Percentiles rank a stretch among this genome's conserved stretches.
Evolutionary conservation across 2,113 vertebrate genomes (phyloP).

Genomic region (Physeter macrocephalus): DNA sequence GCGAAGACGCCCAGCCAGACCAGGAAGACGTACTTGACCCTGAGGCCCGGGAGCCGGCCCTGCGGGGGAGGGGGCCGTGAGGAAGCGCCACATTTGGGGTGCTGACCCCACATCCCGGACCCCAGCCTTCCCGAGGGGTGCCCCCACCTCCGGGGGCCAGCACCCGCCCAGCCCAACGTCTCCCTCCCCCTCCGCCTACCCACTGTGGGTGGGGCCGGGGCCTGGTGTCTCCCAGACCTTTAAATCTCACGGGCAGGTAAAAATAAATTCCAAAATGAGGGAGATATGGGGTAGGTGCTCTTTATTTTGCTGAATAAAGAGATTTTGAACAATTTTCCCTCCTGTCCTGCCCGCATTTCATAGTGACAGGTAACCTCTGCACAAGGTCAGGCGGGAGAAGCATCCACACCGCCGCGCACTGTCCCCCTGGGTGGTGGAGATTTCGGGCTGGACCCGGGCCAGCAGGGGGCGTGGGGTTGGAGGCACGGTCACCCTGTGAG

Average conservation of each 20-base stretch:
- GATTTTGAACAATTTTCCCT: background rate
- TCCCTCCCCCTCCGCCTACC: background rate
- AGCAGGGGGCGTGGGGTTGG: rapidly evolving
- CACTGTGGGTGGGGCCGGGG: background rate
- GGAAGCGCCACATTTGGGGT: rapidly evolving
- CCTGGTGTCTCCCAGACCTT: background rate
- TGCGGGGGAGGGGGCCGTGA: constrained; percentile 56
- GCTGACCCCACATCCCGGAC: rapidly evolving
- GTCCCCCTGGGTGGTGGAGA: rapidly evolving
- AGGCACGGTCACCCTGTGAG: rapidly evolving
- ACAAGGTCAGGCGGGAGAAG: background rate
- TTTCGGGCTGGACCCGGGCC: background rate
- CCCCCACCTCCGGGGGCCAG: rapidly evolving
- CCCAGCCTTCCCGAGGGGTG: background rate
- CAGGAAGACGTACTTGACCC: constrained; percentile 94
- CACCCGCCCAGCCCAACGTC: background rate
- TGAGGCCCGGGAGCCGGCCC: constrained; percentile 91
- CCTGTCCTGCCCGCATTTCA: background rate
- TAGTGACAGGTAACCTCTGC: background rate
- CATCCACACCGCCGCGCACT: rapidly evolving
- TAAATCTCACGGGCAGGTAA: background rate
- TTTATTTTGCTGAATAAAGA: background rate
- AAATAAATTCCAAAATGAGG: background rate
- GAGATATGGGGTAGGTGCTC: rapidly evolving
- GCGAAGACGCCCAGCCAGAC: constrained; percentile 92